Evolutionary conservation across 2,113 vertebrate species (phyloP).

Genomic region (Neotragus pygmaeus): DNA sequence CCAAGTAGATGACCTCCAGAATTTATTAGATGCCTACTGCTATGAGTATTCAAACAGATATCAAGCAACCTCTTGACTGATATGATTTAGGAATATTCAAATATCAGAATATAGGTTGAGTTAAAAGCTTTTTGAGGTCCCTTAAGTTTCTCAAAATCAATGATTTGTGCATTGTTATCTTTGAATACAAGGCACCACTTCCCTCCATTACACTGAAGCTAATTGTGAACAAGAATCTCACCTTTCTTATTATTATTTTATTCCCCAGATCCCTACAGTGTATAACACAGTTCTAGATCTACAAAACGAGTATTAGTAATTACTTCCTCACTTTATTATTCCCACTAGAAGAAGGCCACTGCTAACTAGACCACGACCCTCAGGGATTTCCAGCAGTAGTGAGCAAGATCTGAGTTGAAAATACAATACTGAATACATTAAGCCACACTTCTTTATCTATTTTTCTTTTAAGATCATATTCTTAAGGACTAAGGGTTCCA

Average conservation of each 20-base stretch:
- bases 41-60: slow-evolving; percentile 14
- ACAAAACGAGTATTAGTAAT: slow-evolving; percentile 4
- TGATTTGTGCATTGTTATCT: not conserved
- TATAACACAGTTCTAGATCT: not conserved
- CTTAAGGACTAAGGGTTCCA: not conserved
- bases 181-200: not conserved
- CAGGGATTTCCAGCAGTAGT: slow-evolving; percentile 12
- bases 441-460: not conserved
- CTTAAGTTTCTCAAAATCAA: not conserved
- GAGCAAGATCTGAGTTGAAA: slow-evolving; percentile 18
- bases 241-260: slow-evolving; percentile 23
- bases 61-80: not conserved
- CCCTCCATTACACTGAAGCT: not conserved
- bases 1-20: not conserved
- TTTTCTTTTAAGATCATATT: slow-evolving; percentile 23
- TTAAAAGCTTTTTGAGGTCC: not conserved
- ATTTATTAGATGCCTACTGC: not conserved
- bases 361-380: not conserved
- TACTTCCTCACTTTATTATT: slow-evolving; percentile 34
- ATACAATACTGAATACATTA: not conserved
- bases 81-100: not conserved
- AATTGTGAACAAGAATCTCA: slow-evolving; percentile 8
- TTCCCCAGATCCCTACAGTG: not conserved
- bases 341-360: not conserved
- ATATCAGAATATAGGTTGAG: not conserved